Evolutionary conservation across 2,888 invertebrate species (phyloP).

Genomic region (Siphonodentalium dalli): DNA sequence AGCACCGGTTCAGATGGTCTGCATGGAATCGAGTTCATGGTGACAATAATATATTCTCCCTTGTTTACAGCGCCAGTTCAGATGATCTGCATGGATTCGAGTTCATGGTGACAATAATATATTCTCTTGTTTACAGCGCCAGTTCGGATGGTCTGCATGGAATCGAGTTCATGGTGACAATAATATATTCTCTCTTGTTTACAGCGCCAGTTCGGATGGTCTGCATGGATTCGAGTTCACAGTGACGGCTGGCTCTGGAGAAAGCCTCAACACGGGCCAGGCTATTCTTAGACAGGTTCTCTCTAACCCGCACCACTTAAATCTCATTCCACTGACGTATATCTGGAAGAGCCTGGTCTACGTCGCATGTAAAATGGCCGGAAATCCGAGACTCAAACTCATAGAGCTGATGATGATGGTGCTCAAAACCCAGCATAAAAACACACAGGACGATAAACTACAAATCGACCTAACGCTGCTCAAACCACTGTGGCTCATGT

Average conservation of each 20-base stretch:
- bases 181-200: too few species aligned
- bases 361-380: conserved; percentile 60
- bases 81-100: too few species aligned
- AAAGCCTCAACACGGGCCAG: conserved; percentile 62
- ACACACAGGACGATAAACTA: conserved; percentile 19
- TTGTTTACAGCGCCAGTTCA: too few species aligned
- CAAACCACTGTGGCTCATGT: conserved; percentile 56
- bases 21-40: too few species aligned
- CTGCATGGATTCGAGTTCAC: conserved; percentile 60
- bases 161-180: conserved; percentile 58
- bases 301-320: too few species aligned
- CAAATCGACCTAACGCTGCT: conserved; percentile 51
- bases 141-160: conserved; percentile 46
- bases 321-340: conserved; percentile 53
- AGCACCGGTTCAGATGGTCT: too few species aligned
- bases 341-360: conserved; percentile 59
- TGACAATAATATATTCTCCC: too few species aligned
- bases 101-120: too few species aligned
- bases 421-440: conserved; percentile 43
- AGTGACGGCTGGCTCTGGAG: conserved; percentile 53
- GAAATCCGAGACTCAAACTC: conserved; percentile 55
- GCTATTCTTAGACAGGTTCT: conserved; percentile 54
- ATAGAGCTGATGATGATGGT: conserved; percentile 57
- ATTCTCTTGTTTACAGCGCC: too few species aligned
- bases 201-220: conserved; percentile 33